phyloP scores from a whole-genome alignment of 35 echinoderm and acorn worm genomes.

The Patiria miniata region DNA sequence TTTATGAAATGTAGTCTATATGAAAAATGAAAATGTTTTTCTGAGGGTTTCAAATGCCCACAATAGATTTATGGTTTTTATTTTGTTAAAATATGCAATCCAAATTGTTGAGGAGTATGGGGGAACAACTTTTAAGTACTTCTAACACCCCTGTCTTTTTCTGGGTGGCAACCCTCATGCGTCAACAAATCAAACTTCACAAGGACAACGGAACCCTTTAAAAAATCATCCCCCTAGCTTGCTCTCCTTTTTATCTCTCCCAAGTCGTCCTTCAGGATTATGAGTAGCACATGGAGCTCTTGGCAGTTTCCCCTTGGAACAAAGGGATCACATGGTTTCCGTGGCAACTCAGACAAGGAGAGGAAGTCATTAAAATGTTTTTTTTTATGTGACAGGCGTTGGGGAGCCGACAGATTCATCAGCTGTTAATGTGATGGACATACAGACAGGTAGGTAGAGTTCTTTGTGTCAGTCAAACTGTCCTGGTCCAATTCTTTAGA shows the following conservation, averaged over 20 bases:
- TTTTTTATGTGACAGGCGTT: not conserved
- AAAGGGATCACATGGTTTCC: not conserved
- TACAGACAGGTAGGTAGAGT: not conserved
- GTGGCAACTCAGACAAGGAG: too few species aligned
- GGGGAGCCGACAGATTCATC: not conserved
- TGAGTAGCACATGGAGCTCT: not conserved
- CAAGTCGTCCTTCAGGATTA: not conserved
- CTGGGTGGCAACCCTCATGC: not conserved
- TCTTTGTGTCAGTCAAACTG: not conserved
- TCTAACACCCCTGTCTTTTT: too few species aligned
- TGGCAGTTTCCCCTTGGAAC: not conserved
- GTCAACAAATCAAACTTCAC: not conserved
- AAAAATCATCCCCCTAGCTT: not conserved
- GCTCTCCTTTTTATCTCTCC: constrained; percentile 12
- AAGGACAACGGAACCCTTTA: not conserved
- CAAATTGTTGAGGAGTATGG: too few species aligned
- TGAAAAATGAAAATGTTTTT: too few species aligned
- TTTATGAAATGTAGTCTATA: too few species aligned
- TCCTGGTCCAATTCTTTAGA: too few species aligned
- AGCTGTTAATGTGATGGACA: not conserved
- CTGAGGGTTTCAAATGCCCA: too few species aligned
- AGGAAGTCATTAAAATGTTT: too few species aligned
- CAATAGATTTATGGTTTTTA: too few species aligned
- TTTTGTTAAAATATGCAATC: too few species aligned
- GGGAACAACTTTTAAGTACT: too few species aligned